Evolutionary conservation across 2,113 vertebrate species (phyloP), one percentile per base, ranked within the genome.

Genomic region (Boulengeromyrus knoepffleri): DNA sequence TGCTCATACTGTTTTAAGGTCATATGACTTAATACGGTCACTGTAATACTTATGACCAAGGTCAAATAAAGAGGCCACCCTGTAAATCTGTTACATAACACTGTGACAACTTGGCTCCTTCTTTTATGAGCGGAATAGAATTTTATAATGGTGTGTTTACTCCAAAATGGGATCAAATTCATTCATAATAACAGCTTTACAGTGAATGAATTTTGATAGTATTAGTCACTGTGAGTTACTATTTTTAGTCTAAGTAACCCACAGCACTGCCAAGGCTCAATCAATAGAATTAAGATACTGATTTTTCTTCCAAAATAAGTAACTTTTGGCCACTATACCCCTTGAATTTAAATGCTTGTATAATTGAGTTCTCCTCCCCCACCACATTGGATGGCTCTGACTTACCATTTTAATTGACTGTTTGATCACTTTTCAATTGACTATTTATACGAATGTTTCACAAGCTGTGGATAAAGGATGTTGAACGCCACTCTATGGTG

Each of bases 101-200:
- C 45, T 46, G 83, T 47, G 83, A 85, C 45, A n/a, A 85, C 83
- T 85, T 46, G 42, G 83, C 83, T 85, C 42, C 3, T 85, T 85
- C 45, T 24, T 85, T 85, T 85, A 85, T 85, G 83, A 47, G 24
- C 1, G 21, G 6, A 46, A 85, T 85, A 85, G 21, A 46, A 85
- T 85, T 85, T 85, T 47, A 85, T 45, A 47, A 46, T 85, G 50
- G 36, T 58, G 36, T 62, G 39, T 85, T 58, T 84, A 89, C 83
- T 13, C 62, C 62, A 85, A 17, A 85, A 85, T 8, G 6, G 83
- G 2, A 47, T 47, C 39, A 42, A 85, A 24, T 85, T 85, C 45
- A 85, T 85, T 85, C 42, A 24, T 85, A 85, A 85, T 24, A n/a
- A 85, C 36, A 24, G 19, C 45, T 46, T 85, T 85, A 85, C 10